Conservation (phyloP, 2,797 vertebrate species). For the Chromis chromis region DNA sequence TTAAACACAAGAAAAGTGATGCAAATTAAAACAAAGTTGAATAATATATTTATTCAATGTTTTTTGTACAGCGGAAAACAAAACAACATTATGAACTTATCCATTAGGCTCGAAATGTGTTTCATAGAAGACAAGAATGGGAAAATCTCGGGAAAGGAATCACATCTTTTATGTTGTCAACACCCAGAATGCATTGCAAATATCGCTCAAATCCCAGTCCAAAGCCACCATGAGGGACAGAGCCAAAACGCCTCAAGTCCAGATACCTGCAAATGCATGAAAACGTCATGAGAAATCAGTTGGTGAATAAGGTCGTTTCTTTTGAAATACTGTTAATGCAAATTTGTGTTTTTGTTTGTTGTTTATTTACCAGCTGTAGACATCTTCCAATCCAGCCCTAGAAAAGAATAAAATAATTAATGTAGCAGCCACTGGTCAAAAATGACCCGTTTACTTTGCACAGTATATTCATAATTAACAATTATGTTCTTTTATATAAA, state of each 20-base stretch:
- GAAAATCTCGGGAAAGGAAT: constrained; percentile 95
- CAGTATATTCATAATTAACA: background rate
- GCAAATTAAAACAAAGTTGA: background rate
- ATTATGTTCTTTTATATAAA: background rate
- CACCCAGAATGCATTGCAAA: constrained; percentile 93
- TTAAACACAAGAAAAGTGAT: background rate
- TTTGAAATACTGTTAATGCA: background rate
- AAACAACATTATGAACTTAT: background rate
- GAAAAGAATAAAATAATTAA: constrained; percentile 59
- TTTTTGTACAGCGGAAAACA: constrained; percentile 11
- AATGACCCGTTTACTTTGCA: background rate
- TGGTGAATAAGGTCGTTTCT: rapidly evolving
- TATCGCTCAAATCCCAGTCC: constrained; percentile 98
- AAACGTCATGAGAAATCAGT: background rate
- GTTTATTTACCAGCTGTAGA: constrained; percentile 91
- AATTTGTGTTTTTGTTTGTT: background rate
- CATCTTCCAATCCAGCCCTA: constrained; percentile 87
- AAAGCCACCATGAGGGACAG: constrained; percentile 95
- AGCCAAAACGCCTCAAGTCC: constrained; percentile 94
- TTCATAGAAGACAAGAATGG: constrained; percentile 91
- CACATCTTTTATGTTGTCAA: constrained; percentile 96
- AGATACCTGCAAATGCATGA: constrained; percentile 89
- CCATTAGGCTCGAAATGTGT: background rate
- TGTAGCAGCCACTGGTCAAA: constrained; percentile 28
- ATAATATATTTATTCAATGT: constrained; percentile 35